Percentiles rank a stretch among this genome's conserved stretches.
These are phyloP conservation scores for Bubo blakistoni DNA, from an alignment of 2,113 vertebrate species.

Conservation along the genomic window DNA sequence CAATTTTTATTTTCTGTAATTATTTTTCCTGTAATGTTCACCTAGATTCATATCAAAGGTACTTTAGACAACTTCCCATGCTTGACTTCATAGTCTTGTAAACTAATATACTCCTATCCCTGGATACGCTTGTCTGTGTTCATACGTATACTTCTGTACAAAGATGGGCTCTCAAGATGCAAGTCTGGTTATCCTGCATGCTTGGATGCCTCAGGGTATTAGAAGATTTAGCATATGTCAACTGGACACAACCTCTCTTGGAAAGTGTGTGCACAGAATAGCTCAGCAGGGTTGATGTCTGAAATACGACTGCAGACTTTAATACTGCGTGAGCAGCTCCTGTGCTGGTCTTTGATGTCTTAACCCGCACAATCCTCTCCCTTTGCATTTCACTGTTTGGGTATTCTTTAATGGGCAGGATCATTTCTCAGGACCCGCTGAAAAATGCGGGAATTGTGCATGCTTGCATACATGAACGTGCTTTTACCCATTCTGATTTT, in stretches of 20 bases:
- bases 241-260: background rate
- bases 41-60: background rate
- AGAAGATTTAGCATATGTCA: background rate
- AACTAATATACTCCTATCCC: background rate
- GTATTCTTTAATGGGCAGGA: background rate
- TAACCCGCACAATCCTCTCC: background rate
- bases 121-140: accelerated
- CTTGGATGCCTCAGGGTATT: background rate
- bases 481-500: background rate
- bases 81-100: background rate
- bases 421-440: background rate
- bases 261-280: background rate
- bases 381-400: background rate
- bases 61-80: background rate
- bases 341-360: background rate
- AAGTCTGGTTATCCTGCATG: background rate
- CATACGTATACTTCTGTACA: background rate
- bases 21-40: background rate
- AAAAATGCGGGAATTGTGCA: background rate
- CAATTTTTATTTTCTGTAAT: background rate
- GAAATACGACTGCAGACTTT: background rate
- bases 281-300: background rate
- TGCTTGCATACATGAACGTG: background rate
- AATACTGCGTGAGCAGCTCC: background rate
- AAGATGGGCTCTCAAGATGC: background rate